Evolutionary conservation across 2,888 invertebrate species (phyloP).

Genomic region (Tanytarsus gracilentus): DNA sequence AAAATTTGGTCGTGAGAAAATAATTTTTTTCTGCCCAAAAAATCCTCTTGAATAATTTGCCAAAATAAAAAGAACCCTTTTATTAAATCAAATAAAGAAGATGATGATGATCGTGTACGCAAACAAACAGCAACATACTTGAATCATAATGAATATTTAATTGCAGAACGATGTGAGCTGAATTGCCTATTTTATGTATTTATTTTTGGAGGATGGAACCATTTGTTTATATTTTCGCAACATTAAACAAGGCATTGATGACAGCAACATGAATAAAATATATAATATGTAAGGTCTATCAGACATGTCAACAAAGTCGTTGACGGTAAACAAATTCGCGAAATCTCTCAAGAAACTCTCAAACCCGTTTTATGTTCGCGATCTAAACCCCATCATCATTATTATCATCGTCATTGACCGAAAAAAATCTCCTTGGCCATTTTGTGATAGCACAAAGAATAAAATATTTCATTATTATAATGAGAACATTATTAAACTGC

Average conservation of each 20-base stretch:
- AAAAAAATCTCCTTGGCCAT: too few relatives aligned
- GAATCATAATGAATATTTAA: conserved; percentile 7
- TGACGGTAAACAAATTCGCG: conserved; percentile 26
- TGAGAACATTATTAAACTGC: too few relatives aligned
- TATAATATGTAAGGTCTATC: not conserved
- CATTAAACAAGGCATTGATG: not conserved
- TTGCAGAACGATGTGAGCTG: not conserved
- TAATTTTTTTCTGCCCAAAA: not conserved
- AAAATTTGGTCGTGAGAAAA: not conserved
- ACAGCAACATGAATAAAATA: not conserved
- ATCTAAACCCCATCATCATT: conserved; percentile 9
- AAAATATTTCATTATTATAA: too few relatives aligned
- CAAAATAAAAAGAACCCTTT: too few relatives aligned
- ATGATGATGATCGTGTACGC: too few relatives aligned
- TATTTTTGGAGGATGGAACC: not conserved
- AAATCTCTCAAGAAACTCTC: not conserved
- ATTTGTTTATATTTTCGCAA: conserved; percentile 7
- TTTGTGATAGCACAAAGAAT: too few relatives aligned
- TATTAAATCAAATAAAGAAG: too few relatives aligned
- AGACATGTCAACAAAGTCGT: conserved; percentile 26
- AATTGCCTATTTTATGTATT: too few relatives aligned
- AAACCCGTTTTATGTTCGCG: conserved; percentile 11
- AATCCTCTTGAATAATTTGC: too few relatives aligned
- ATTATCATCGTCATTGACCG: too few relatives aligned
- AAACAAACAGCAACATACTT: too few relatives aligned